Base-by-base conservation (phyloP, 2,888 invertebrate genomes). In the Plebejus melissa region DNA sequence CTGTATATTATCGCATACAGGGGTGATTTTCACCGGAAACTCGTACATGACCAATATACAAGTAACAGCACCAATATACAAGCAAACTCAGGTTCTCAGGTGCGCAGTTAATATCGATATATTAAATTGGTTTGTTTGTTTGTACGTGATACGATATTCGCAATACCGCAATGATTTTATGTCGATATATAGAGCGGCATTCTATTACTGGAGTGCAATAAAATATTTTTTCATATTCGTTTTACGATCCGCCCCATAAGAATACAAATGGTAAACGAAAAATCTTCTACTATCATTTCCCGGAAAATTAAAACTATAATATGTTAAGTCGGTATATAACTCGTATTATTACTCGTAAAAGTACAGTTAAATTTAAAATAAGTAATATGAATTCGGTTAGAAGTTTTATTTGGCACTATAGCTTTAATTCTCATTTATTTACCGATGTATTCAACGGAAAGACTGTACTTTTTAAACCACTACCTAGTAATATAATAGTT, bases 221-320 rank as follows among this genome's bases (percentile, higher is more conserved):
- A 70, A 70, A 74, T 74, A 54, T 74, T 32, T 74, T 74, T 74
- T 74, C 41, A 54, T 74, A 54, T 74, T 74, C 54, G 11, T 54
- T 54, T 74, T 74, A 54, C 72, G 50, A 74, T 74, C 74, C n/a
- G 38, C 58, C 60, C 60, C n/a, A 36, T 65, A 32, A 13, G 65
- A 65, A 65, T 65, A 65, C 16, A 65, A 65, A 65, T 65, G 65
- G 32, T 65, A 65, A 65, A 65, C 36, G 65, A 36, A 65, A 65
- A 65, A 36, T 65, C 13, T 65, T 65, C 32, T 32, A 36, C 32
- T 65, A 1, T 22, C 4, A 28, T 11, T 22, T 9, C 28, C 9
- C 11, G 5, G 32, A 32, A 32, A 32, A 65, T 65, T 65, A 65
- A 65, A 32, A 65, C 65, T 36, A 65, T 60, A 28, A 11, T 60